phyloP scores from a whole-genome alignment of 2,888 invertebrate genomes.

The Sesia apiformis region DNA sequence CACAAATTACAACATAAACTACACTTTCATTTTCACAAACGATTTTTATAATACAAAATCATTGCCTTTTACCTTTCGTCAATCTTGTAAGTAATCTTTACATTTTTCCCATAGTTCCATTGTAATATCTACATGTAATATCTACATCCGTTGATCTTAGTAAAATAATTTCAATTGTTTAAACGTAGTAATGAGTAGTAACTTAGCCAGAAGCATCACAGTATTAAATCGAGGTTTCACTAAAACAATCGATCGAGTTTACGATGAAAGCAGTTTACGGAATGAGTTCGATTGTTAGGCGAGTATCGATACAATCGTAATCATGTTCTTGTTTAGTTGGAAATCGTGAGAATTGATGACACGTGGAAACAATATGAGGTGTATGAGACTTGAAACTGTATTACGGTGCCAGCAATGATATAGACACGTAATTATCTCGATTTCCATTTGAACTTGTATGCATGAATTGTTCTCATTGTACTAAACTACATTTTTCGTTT shows the following conservation, averaged over 20 bases:
- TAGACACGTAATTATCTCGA: no score
- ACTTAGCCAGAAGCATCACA: background rate
- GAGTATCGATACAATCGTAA: background rate
- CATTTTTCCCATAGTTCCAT: conserved; percentile 29
- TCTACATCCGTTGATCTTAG: conserved; percentile 14
- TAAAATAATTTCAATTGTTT: conserved; percentile 8
- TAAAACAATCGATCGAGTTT: background rate
- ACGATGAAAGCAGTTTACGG: background rate
- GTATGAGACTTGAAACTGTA: conserved; percentile 16
- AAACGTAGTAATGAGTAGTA: no score
- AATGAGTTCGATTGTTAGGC: background rate
- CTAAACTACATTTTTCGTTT: no score
- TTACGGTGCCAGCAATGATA: background rate
- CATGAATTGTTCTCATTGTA: no score
- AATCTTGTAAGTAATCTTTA: background rate
- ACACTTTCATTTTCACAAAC: conserved; percentile 9
- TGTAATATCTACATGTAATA: conserved; percentile 7
- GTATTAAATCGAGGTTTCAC: conserved; percentile 4
- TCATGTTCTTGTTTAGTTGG: conserved; percentile 25
- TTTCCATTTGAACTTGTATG: no score
- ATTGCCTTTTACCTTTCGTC: background rate
- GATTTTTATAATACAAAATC: conserved; percentile 4
- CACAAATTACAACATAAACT: background rate
- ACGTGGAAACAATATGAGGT: conserved; percentile 26
- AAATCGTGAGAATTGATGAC: conserved; percentile 51